phyloP scores from a whole-genome alignment of 1,140 invertebrate species.

The Papilio aristodemus region DNA sequence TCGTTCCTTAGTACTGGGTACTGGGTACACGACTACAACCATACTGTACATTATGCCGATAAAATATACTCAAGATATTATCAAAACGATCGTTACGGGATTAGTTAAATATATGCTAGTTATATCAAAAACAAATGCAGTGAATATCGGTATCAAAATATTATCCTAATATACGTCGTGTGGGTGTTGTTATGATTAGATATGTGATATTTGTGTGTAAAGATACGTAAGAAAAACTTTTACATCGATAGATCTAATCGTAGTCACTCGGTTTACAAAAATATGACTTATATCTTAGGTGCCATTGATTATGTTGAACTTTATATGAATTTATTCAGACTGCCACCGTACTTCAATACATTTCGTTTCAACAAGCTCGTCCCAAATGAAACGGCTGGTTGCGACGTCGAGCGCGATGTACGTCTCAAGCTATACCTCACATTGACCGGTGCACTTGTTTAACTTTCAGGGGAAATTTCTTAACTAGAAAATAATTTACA shows the following conservation, averaged over 20 bases:
- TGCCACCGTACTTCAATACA: slow-evolving; percentile 54
- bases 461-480: slow-evolving; percentile 52
- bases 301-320: slow-evolving; percentile 51
- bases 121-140: slow-evolving; percentile 70
- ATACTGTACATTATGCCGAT: slow-evolving; percentile 74
- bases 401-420: slow-evolving; percentile 24
- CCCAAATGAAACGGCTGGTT: slow-evolving; percentile 32
- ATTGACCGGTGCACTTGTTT: slow-evolving; percentile 53
- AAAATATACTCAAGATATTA: slow-evolving; percentile 68
- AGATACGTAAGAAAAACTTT: slow-evolving; percentile 69
- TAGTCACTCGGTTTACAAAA: slow-evolving; percentile 68
- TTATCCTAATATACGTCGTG: slow-evolving; percentile 73
- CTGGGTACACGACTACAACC: slow-evolving; percentile 72
- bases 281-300: slow-evolving; percentile 67
- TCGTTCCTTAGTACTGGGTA: slow-evolving; percentile 70
- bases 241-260: slow-evolving; percentile 55
- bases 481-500: slow-evolving; percentile 77
- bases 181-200: slow-evolving; percentile 70
- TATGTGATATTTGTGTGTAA: slow-evolving; percentile 76
- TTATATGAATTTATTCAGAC: slow-evolving; percentile 46
- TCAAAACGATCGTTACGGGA: slow-evolving; percentile 42
- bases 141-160: slow-evolving; percentile 78
- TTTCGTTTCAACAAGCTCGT: slow-evolving; percentile 44
- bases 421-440: slow-evolving; percentile 39
- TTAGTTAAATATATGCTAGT: slow-evolving; percentile 66